Percentiles rank a stretch among this genome's conserved stretches.
Conservation (phyloP, 2,797 vertebrate genomes). For the Darevskia mixta region DNA sequence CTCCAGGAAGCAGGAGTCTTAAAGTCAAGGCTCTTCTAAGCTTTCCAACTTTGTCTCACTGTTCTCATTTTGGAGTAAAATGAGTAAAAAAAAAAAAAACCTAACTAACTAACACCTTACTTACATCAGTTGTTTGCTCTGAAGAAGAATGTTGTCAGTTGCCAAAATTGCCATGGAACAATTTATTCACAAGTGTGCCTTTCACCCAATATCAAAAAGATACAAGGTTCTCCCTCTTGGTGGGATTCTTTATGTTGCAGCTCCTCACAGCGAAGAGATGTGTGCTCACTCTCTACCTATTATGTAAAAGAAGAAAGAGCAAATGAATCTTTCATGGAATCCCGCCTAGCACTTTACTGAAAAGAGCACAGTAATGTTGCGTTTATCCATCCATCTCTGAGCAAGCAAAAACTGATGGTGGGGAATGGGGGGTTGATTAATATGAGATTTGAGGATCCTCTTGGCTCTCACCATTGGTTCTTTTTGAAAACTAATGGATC, state of each 20-base stretch:
- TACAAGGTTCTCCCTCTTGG: neutral
- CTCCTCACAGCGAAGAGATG: neutral
- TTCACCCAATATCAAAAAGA: neutral
- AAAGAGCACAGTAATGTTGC: neutral
- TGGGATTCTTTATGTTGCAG: neutral
- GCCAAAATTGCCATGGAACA: neutral
- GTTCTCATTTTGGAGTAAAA: neutral
- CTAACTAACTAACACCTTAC: neutral
- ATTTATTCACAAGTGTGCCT: neutral
- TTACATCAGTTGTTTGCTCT: neutral
- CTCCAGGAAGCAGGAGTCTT: neutral
- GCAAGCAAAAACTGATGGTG: neutral
- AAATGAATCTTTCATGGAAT: conserved; percentile 12
- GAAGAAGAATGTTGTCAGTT: neutral
- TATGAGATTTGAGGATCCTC: conserved; percentile 11
- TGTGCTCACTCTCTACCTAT: neutral
- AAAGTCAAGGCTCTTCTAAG: too few relatives aligned
- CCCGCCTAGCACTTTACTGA: neutral
- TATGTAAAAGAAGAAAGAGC: conserved; percentile 27
- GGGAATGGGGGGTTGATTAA: neutral
- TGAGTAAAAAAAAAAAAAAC: neutral
- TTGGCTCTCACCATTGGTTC: neutral
- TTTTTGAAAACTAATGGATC: conserved; percentile 16
- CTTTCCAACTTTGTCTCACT: neutral
- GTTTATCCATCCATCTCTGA: neutral